Evolutionary conservation across 2,888 invertebrate species (phyloP), one percentile per base, ranked within the genome.

Genomic region (Deladenus siricidicola): DNA sequence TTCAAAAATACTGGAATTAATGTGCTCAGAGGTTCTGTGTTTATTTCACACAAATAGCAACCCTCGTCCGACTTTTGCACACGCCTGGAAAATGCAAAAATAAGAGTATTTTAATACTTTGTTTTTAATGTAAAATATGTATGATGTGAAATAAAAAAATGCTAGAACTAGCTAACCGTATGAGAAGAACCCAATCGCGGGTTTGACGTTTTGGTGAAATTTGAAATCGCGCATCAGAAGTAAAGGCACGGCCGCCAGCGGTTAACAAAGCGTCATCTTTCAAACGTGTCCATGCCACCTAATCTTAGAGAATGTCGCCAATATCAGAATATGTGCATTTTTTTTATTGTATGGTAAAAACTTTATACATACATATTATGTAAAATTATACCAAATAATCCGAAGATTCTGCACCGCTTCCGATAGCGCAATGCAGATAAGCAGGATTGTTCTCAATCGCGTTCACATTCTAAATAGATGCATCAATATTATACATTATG

Each of bases 21-120:
- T 6, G 72, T 70, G 48, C 69, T 71, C 34, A 65, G 45, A 10
- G 77, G 75, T 23, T 76, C 74, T 6, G 75, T 74, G 54, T 76
- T 76, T 52, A 76, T 69, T 54, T 76, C 77, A 56, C 76, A 76
- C 28, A 76, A 59, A 59, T 76, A 76, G 57, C 76, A 76, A 1
- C 76, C 76, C 23, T 65, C 62, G 51, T 76, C 77, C 4, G 63
- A 56, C 23, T 63, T 45, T 52, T 70, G 69, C 3, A 71, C 68
- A 24, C 73, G 61, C 60, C 75, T 74, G 65, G 24, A 72, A 65
- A 4, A 28, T 50, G 23, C 19, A 50, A 2, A 4, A 4, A 4
- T 4, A 19, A 4, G 24, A 19, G 24, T 2, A 28, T 2, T 3
- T 21, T 3, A 4, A 23, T 24, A 39, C 19, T 26, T 42, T 21